A percentile compares a stretch with the other conserved stretches of the same genome.
These are phyloP conservation scores for Hipposideros larvatus DNA, from an alignment of 2,797 vertebrate genomes.

Conservation along the genomic window DNA sequence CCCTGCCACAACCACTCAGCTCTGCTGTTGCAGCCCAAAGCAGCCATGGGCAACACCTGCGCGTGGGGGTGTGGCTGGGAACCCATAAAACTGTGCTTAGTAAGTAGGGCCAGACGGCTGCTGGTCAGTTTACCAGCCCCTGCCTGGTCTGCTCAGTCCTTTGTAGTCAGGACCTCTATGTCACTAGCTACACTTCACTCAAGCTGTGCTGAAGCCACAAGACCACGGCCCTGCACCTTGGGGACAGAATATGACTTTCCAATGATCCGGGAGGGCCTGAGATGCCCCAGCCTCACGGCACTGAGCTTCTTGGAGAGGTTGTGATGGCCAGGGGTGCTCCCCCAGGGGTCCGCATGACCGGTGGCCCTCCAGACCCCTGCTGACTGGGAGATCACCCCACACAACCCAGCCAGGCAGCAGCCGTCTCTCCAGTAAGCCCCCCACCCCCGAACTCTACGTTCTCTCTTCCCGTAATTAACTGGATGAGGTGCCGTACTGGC, in stretches of 20 bases:
- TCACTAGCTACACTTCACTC: no score
- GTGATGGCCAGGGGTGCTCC: neutral
- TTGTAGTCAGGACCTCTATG: neutral
- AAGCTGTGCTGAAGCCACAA: rapidly evolving
- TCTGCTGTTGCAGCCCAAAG: neutral
- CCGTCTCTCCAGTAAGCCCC: constrained; percentile 29
- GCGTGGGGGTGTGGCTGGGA: rapidly evolving
- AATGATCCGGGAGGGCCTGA: neutral
- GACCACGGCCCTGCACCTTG: neutral
- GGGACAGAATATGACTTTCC: neutral
- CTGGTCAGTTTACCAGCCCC: neutral
- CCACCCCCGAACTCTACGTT: neutral
- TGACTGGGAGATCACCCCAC: neutral
- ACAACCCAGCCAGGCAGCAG: neutral
- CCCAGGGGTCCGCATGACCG: rapidly evolving
- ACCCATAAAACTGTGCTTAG: neutral
- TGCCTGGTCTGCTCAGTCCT: neutral
- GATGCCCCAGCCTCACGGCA: neutral
- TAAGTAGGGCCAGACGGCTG: neutral
- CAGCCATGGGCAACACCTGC: rapidly evolving
- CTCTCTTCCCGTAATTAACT: constrained; percentile 24
- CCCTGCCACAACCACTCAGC: neutral
- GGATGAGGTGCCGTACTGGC: neutral
- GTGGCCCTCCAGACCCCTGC: neutral
- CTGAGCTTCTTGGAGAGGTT: neutral